Evolutionary conservation across 2,113 vertebrate genomes (phyloP), one percentile per base, ranked within the genome.

Genomic region (Cyanoliseus patagonus): DNA sequence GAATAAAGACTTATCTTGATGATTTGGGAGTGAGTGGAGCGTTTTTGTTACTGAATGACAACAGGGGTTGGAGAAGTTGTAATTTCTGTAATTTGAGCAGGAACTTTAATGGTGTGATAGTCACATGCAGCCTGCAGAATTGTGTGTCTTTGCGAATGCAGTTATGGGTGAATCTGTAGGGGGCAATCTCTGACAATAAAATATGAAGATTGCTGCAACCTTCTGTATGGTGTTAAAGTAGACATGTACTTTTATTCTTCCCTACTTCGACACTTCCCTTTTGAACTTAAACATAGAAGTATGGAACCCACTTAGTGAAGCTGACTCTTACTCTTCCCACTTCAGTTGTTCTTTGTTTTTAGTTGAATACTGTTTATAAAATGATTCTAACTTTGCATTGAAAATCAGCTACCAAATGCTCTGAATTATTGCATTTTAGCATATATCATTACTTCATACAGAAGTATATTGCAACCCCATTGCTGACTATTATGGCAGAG

Each of bases 151-250:
- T 79, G 33, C 51, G 72, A 93, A 31, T 96, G 89, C 83, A 87
- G 35, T 90, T 88, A 66, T 79, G 35, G 67, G 67, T 90, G 76
- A 90, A 91, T 97, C 97, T 97, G 88, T 97, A 98, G 98, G 94
- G 97, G 98, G 96, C 97, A 98, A 92, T 93, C 82, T 97, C 95
- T 95, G 96, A 97, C 96, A 97, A 88, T 66, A 94, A 97, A 97
- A 94, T 53, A 41, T 1, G 0, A 72, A 81, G 82, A 47, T 53
- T 81, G 25, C 63, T 84, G 28, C 33, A 83, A 9, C 25, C 33
- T 90, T 76, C 89, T 72, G 3, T 69, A 5, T 76, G 12, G 18
- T 59, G 17, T 59, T 90, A 28, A 66, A 57, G 10, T 28, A 74
- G 24, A 62, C 11, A 44, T 35, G 6, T 64, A 10, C 3, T 79